Evolutionary conservation across 2,888 invertebrate species (phyloP).

Genomic region (Gonocerus acuteangulatus): DNA sequence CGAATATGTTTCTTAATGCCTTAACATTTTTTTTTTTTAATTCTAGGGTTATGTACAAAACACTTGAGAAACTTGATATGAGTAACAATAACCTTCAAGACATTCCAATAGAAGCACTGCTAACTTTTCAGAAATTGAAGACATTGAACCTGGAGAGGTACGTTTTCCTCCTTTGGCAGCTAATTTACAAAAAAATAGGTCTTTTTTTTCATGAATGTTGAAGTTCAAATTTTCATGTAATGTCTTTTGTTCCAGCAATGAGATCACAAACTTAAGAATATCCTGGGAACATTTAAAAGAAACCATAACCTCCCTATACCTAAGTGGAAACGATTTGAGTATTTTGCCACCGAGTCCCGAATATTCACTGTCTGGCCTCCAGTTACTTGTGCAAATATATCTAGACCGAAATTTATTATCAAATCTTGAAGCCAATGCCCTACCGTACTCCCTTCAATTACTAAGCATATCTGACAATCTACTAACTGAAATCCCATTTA

Average conservation of each 20-base stretch:
- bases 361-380: constrained; percentile 36
- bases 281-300: constrained; percentile 72
- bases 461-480: constrained; percentile 67
- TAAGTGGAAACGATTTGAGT: constrained; percentile 72
- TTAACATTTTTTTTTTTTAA: no score
- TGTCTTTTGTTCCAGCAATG: constrained; percentile 59
- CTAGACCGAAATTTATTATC: constrained; percentile 55
- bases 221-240: no score
- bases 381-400: constrained; percentile 59
- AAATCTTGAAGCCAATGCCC: constrained; percentile 46
- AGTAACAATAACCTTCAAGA: constrained; percentile 72
- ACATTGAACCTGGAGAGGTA: constrained; percentile 79
- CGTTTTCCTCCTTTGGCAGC: no score
- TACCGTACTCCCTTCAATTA: constrained; percentile 60
- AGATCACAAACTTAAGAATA: constrained; percentile 62
- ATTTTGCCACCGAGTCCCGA: constrained; percentile 49
- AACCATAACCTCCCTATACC: constrained; percentile 65
- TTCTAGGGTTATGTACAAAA: constrained; percentile 68
- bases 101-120: constrained; percentile 64
- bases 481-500: constrained; percentile 59
- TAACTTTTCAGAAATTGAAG: constrained; percentile 62
- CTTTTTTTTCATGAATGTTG: no score
- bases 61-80: constrained; percentile 73
- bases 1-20: no score
- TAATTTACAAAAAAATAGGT: no score